A percentile compares a stretch with the other conserved stretches of the same genome.
Conservation (phyloP, 2,113 vertebrate species). For the Pseudorhombus dupliciocellatus region DNA sequence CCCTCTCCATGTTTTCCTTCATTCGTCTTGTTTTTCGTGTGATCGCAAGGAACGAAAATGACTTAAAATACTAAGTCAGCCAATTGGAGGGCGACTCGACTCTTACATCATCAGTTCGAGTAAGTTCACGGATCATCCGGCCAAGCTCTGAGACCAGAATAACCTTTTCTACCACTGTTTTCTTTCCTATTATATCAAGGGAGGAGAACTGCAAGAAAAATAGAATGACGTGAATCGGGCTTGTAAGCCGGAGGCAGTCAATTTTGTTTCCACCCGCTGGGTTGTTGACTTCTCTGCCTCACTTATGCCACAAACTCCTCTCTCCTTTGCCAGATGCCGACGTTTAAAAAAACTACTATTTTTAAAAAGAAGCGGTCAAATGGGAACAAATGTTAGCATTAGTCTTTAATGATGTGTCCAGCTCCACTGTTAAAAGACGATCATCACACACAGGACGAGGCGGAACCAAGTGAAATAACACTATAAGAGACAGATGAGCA, state of each 20-base stretch:
- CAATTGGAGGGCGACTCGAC: not conserved
- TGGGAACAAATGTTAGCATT: conserved; percentile 9
- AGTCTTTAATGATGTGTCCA: conserved; percentile 39
- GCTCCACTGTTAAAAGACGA: conserved; percentile 1
- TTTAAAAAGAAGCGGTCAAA: conserved; percentile 8
- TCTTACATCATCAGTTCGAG: conserved; percentile 4
- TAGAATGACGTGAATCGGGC: not conserved
- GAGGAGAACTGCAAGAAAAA: conserved; percentile 13
- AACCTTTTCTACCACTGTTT: not conserved
- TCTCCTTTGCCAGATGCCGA: conserved; percentile 6
- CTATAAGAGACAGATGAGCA: not conserved
- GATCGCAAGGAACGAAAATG: not conserved
- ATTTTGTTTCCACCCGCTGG: conserved; percentile 45
- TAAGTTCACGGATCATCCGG: conserved; percentile 2
- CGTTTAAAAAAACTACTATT: conserved; percentile 19
- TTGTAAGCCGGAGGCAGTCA: conserved; percentile 47
- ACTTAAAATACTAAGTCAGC: not conserved
- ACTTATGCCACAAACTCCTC: conserved; percentile 4
- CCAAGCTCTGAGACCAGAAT: not conserved
- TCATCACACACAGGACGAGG: conserved; percentile 8
- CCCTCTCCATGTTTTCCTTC: too few species aligned
- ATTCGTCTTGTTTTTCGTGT: not conserved
- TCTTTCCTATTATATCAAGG: not conserved
- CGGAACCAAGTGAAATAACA: conserved; percentile 6
- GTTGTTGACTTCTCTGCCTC: conserved; percentile 41